phyloP scores from a whole-genome alignment of 2,113 vertebrate species.

The Ictidomys tridecemlineatus region DNA sequence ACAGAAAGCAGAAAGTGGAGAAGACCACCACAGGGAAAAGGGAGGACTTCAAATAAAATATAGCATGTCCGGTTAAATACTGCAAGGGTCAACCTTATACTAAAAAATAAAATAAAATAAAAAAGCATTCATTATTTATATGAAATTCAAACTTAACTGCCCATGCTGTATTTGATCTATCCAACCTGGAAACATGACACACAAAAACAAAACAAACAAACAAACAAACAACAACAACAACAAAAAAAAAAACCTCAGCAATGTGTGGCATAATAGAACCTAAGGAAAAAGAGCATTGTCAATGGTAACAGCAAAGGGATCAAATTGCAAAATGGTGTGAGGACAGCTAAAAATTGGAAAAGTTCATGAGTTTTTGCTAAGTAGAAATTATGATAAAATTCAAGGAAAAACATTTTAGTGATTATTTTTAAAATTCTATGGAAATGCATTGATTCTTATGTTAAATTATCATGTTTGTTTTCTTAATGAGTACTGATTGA shows the following conservation, averaged over 20 bases:
- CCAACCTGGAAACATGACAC: neutral
- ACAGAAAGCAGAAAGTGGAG: neutral
- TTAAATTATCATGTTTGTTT: neutral
- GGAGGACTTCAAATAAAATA: neutral
- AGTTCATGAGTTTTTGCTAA: neutral
- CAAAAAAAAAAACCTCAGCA: neutral
- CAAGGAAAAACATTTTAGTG: neutral
- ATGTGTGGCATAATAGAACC: neutral
- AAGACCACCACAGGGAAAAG: neutral
- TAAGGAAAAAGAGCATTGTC: neutral
- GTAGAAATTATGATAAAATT: neutral
- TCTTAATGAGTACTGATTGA: neutral
- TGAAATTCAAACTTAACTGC: neutral
- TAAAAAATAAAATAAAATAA: neutral
- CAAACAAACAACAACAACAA: neutral
- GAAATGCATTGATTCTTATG: neutral
- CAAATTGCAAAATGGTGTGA: neutral
- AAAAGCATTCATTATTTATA: neutral
- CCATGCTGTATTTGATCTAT: neutral
- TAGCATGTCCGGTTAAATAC: neutral
- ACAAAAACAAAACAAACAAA: neutral
- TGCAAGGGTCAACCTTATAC: neutral
- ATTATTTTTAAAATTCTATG: constrained; percentile 38
- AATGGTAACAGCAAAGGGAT: neutral
- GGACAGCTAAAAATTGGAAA: neutral